A percentile compares a stretch with the other conserved stretches of the same genome.
These are phyloP conservation scores for Coptodon bakossiorum DNA, from an alignment of 2,113 vertebrate genomes.

Conservation along the genomic window DNA sequence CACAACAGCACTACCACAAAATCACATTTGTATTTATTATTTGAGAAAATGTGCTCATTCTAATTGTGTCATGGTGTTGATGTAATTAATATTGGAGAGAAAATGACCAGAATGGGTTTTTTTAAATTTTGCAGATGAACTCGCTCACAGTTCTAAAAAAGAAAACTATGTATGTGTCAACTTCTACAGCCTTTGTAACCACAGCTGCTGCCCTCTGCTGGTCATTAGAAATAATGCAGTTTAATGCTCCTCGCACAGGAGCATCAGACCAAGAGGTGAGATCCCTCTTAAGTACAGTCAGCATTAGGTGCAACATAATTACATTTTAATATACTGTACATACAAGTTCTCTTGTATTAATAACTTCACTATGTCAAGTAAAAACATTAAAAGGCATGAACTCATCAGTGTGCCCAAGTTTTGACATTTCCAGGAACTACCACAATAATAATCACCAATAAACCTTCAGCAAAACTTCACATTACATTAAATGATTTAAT, in stretches of 20 bases:
- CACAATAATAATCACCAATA: not conserved
- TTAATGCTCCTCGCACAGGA: not conserved
- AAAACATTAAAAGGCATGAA: not conserved
- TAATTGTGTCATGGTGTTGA: not conserved
- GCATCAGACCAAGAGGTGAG: not conserved
- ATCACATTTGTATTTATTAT: not conserved
- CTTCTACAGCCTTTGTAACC: not conserved
- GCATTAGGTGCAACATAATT: not conserved
- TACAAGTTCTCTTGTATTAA: not conserved
- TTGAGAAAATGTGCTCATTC: not conserved
- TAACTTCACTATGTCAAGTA: not conserved
- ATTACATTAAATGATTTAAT: not conserved
- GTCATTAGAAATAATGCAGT: not conserved
- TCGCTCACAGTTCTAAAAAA: not conserved
- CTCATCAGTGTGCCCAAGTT: not conserved
- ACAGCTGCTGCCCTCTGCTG: not conserved
- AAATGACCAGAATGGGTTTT: not conserved
- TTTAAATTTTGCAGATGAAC: fast-evolving
- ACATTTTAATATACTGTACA: not conserved
- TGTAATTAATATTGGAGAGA: not conserved
- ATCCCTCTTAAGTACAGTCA: not conserved
- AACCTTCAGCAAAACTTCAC: not conserved
- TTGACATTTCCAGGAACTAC: not conserved
- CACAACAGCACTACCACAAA: not conserved
- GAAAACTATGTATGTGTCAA: not conserved